Conservation (phyloP, 2,888 invertebrate species). For the Macrosiphum euphorbiae region DNA sequence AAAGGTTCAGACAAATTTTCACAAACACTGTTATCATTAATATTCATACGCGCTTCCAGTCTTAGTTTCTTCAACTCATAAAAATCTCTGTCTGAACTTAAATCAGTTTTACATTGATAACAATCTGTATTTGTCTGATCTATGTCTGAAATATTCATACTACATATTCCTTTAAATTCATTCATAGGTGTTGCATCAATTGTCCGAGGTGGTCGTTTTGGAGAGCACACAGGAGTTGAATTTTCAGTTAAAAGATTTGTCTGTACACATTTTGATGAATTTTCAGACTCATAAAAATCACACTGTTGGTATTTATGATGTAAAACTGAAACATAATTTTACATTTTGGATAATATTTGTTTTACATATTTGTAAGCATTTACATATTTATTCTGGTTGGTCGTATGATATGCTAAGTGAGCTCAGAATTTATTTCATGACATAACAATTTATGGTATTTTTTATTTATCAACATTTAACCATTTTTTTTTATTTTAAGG, state of each 20-base stretch:
- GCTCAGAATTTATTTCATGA: no score
- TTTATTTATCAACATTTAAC: no score
- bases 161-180: background rate
- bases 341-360: background rate
- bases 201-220: conserved; percentile 4
- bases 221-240: background rate
- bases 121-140: conserved; percentile 1
- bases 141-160: conserved; percentile 4
- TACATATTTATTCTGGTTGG: no score
- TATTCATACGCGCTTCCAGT: conserved; percentile 46
- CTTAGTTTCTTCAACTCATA: conserved; percentile 52
- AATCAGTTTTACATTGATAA: background rate
- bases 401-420: no score
- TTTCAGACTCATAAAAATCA: conserved; percentile 6
- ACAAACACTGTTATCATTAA: conserved; percentile 17
- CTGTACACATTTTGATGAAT: conserved; percentile 38
- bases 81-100: conserved; percentile 41
- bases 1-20: conserved; percentile 24
- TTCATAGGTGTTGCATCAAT: background rate
- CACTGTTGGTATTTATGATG: conserved; percentile 56
- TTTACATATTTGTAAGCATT: no score
- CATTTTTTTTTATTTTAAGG: no score
- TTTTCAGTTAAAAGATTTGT: conserved; percentile 11
- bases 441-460: no score
- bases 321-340: conserved; percentile 43